A percentile compares a stretch with the other conserved stretches of the same genome.
Evolutionary conservation across 2,797 vertebrate species (phyloP).

Genomic region (Argyrosomus regius): DNA sequence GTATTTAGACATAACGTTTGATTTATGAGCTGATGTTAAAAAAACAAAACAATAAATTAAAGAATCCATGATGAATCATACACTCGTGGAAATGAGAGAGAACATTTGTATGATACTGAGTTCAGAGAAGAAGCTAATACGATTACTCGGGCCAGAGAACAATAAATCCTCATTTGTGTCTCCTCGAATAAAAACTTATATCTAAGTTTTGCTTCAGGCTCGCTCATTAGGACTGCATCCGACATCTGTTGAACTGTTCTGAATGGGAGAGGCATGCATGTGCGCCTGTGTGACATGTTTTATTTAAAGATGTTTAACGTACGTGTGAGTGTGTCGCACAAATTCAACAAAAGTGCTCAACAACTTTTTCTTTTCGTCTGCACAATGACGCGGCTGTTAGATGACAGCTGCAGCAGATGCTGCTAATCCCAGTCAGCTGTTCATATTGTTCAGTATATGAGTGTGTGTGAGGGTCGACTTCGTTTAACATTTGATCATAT

Average conservation of each 20-base stretch:
- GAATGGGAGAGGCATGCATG: slow-evolving; percentile 9
- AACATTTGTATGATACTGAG: slow-evolving; percentile 14
- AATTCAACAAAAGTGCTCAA: slow-evolving; percentile 2
- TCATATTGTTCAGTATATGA: slow-evolving; percentile 18
- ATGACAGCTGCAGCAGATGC: slow-evolving; percentile 60
- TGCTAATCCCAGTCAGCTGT: slow-evolving; percentile 54
- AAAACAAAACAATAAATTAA: background rate
- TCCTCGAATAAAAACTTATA: background rate
- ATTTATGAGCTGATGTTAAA: background rate
- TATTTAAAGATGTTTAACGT: slow-evolving; percentile 5
- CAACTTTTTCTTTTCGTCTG: slow-evolving; percentile 23
- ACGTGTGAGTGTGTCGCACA: slow-evolving; percentile 4
- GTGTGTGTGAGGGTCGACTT: background rate
- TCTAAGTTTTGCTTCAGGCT: slow-evolving; percentile 6
- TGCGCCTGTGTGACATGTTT: background rate
- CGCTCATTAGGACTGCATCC: background rate
- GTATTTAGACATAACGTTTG: background rate
- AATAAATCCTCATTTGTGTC: slow-evolving; percentile 28
- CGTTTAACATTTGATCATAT: slow-evolving; percentile 8
- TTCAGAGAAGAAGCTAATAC: slow-evolving; percentile 23
- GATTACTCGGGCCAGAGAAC: background rate
- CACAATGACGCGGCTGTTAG: slow-evolving; percentile 36
- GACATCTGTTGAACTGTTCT: background rate
- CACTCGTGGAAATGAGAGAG: background rate
- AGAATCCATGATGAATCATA: background rate